Conservation (phyloP, 2,113 vertebrate species). For the Oreochromis niloticus region DNA sequence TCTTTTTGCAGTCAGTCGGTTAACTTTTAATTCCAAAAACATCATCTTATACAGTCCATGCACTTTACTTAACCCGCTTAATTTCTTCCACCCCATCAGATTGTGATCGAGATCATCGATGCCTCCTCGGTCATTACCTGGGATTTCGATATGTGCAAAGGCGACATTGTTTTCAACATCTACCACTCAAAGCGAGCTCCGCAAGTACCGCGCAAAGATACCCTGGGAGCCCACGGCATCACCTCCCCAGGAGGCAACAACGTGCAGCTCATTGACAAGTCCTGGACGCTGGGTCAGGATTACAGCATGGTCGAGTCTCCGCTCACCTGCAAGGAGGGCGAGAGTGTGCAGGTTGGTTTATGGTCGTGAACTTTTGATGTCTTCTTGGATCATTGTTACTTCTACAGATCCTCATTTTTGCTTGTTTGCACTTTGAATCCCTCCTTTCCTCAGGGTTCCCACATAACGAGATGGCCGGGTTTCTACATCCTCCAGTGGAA, state of each 20-base stretch:
- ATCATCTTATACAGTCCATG: not conserved
- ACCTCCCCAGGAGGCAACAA: conserved; percentile 91
- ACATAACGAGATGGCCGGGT: conserved; percentile 94
- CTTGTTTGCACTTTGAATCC: not conserved
- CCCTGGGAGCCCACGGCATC: conserved; percentile 84
- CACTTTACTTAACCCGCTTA: not conserved
- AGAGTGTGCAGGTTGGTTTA: conserved; percentile 87
- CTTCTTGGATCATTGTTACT: accelerated
- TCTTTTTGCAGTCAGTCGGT: not conserved
- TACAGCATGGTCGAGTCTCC: conserved; percentile 95
- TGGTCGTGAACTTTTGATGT: not conserved
- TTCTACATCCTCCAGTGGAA: conserved; percentile 98
- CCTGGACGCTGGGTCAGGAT: conserved; percentile 88
- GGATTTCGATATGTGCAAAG: conserved; percentile 98
- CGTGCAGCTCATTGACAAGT: conserved; percentile 88
- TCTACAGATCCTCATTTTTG: accelerated
- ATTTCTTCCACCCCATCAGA: conserved; percentile 56
- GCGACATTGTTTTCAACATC: conserved; percentile 93
- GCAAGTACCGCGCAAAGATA: conserved; percentile 86
- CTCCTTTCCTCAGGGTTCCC: conserved; percentile 80
- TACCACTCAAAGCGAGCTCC: conserved; percentile 92
- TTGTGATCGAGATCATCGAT: conserved; percentile 90
- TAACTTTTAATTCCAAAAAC: not conserved
- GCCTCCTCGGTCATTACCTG: conserved; percentile 95
- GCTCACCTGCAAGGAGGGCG: conserved; percentile 89